Base-by-base conservation (phyloP, 2,113 vertebrate genomes). In the Cygnus atratus region DNA sequence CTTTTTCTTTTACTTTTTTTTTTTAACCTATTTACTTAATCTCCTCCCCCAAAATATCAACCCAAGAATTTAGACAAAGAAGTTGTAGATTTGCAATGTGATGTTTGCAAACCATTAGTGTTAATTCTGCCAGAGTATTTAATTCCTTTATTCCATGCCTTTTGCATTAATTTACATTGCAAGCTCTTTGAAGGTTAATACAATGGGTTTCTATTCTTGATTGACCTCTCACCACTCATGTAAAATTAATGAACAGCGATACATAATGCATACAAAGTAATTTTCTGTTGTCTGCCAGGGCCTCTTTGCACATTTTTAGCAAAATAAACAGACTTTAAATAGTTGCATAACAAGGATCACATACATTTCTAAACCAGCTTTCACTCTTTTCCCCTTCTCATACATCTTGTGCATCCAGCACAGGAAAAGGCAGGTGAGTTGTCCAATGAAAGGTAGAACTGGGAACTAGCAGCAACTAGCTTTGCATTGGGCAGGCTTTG, bases 201-300 rank as follows among this genome's bases (percentile, higher is more conserved):
- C 77, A 94, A 84, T 93, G 20, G 68, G 70, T 75, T 95, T 96
- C 94, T 96, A 75, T 90, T 96, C 83, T 82, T 95, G 61, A 75
- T 63, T 93, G 91, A 94, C 92, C 94, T 93, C 84, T 94, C 52
- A 43, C 43, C 46, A 48, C 58, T 95, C 63, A 84, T 81, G 86
- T 77, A 91, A 92, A 93, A 74, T 79, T 92, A 88, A 94, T 90
- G 92, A 90, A 88, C 85, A 66, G 43, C 41, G 46, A 78, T 84
- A 71, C 20, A 87, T 52, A 90, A 52, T 88, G 37, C 68, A 57
- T 88, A 73, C 73, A 95, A 92, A 93, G 78, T 81, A 90, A 55
- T 88, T 93, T 86, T 81, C 77, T 88, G 31, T 71, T 90, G 52
- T 71, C 65, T 93, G 43, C 58, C 58, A 75, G 39, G 26, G 54